Evolutionary conservation across 2,797 vertebrate species (phyloP).

Genomic region (Acipenser oxyrinchus): DNA sequence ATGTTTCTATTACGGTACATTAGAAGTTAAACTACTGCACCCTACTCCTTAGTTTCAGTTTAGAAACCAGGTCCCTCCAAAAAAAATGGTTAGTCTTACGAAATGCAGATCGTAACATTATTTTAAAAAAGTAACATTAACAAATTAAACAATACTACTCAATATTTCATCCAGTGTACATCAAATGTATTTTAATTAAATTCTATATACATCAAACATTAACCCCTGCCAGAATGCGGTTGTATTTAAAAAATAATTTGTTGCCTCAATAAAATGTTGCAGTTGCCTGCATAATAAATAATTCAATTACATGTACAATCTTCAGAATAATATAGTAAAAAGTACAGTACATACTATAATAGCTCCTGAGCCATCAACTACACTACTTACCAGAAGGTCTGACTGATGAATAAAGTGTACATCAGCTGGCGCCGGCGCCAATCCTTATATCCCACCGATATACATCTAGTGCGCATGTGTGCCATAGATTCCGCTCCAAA

Average conservation of each 20-base stretch:
- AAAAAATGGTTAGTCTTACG: neutral
- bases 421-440: constrained; percentile 98
- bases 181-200: too few species aligned
- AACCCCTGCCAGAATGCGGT: too few species aligned
- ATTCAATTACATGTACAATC: too few species aligned
- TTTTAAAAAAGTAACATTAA: too few species aligned
- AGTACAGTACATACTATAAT: neutral
- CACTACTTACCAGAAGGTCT: neutral
- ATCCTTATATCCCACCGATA: constrained; percentile 69
- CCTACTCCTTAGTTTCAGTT: constrained; percentile 2
- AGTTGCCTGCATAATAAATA: too few species aligned
- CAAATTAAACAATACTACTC: too few species aligned
- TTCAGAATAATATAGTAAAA: neutral
- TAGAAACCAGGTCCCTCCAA: constrained; percentile 18
- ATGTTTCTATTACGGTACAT: neutral
- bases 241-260: too few species aligned
- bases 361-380: neutral
- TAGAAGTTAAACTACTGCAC: neutral
- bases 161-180: too few species aligned
- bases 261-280: too few species aligned
- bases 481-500: constrained; percentile 37
- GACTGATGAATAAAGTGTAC: constrained; percentile 47
- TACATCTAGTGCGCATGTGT: constrained; percentile 68
- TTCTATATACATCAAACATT: too few species aligned
- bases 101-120: too few species aligned